Conservation (phyloP, 2,888 invertebrate species). For the Corythucha ciliata region DNA sequence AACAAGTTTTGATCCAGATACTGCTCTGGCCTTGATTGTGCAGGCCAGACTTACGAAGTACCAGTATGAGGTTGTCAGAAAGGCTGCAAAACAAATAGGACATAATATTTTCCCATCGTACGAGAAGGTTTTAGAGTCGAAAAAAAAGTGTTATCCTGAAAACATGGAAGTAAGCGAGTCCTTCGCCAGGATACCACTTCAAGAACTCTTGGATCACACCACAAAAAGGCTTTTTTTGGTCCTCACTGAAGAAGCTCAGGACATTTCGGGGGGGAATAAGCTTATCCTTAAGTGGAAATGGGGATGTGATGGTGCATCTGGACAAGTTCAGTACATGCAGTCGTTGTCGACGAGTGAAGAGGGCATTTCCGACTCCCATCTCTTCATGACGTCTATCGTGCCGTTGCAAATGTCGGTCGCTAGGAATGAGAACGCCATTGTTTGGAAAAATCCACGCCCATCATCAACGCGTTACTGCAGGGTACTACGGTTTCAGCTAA, state of each 20-base stretch:
- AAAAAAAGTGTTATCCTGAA: constrained; percentile 6
- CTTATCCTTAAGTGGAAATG: neutral
- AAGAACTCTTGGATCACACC: neutral
- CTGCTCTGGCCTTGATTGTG: too few species aligned
- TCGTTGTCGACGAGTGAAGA: constrained; percentile 1
- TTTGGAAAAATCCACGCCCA: constrained; percentile 38
- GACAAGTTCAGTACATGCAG: neutral
- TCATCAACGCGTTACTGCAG: constrained; percentile 35
- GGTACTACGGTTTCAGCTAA: constrained; percentile 37
- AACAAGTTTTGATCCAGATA: too few species aligned
- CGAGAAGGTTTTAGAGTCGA: constrained; percentile 3
- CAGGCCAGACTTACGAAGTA: too few species aligned
- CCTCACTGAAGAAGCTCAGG: neutral
- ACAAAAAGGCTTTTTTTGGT: neutral
- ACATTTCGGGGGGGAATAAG: neutral
- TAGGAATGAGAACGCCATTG: constrained; percentile 26
- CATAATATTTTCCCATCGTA: neutral
- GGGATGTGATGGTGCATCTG: neutral
- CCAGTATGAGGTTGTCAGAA: too few species aligned
- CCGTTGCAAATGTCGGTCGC: constrained; percentile 13
- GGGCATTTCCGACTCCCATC: neutral
- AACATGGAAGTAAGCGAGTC: constrained; percentile 1
- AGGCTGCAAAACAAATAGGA: constrained; percentile 29
- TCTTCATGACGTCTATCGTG: neutral
- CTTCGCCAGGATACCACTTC: neutral